phyloP scores from a whole-genome alignment of 2,113 vertebrate species.

The Phoenicopterus ruber region DNA sequence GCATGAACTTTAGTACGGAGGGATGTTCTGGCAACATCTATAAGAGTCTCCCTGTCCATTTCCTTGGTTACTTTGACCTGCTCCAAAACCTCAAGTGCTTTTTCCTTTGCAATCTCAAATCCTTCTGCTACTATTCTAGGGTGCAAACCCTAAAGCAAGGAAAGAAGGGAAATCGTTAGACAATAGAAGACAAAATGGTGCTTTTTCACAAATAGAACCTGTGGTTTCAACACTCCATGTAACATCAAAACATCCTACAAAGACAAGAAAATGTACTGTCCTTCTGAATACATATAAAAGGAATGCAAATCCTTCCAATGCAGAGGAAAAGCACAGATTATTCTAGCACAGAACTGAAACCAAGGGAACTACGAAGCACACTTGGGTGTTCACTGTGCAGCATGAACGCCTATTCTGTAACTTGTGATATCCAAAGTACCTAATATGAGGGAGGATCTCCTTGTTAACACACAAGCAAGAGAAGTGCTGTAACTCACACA shows the following conservation, averaged over 20 bases:
- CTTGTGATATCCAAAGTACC: neutral
- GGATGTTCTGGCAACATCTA: slow-evolving; percentile 91
- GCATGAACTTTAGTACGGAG: slow-evolving; percentile 93
- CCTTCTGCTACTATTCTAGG: slow-evolving; percentile 94
- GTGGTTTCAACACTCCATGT: neutral
- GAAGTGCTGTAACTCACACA: neutral
- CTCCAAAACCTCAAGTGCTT: slow-evolving; percentile 89
- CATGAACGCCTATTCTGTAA: rapidly evolving
- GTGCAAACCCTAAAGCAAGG: slow-evolving; percentile 85
- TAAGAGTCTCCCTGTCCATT: slow-evolving; percentile 92
- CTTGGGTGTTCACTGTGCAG: slow-evolving; percentile 80
- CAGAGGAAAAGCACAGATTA: slow-evolving; percentile 80
- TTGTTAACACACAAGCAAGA: neutral
- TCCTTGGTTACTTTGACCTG: slow-evolving; percentile 88
- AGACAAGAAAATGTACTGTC: slow-evolving; percentile 65
- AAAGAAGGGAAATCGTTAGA: neutral
- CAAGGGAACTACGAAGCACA: slow-evolving; percentile 77
- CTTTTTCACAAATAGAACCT: neutral
- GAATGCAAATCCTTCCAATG: slow-evolving; percentile 71
- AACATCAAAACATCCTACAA: rapidly evolving
- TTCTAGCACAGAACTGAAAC: slow-evolving; percentile 75
- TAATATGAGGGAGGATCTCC: neutral
- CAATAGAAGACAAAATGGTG: rapidly evolving
- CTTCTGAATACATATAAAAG: slow-evolving; percentile 81
- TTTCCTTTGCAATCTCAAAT: slow-evolving; percentile 93